Percentiles rank a stretch among this genome's conserved stretches.
Conservation (phyloP, 2,113 vertebrate genomes). For the Etheostoma cragini region DNA sequence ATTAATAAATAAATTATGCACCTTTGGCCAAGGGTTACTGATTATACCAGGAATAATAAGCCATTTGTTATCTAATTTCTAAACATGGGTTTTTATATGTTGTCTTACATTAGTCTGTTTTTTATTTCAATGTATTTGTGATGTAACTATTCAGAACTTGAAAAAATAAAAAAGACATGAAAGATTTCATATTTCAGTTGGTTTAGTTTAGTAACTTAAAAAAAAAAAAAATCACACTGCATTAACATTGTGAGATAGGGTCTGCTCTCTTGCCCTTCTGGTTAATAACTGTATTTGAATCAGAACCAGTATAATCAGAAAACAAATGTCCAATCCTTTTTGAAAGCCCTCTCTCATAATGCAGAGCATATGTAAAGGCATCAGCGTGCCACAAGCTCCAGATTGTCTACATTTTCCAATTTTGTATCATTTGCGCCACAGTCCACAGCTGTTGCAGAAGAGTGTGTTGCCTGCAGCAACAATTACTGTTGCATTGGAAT, state of each 20-base stretch:
- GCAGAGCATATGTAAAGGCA: slow-evolving; percentile 1
- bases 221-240: too few species aligned
- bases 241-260: too few species aligned
- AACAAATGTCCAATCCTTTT: not conserved
- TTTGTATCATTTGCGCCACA: slow-evolving; percentile 48
- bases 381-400: slow-evolving; percentile 5
- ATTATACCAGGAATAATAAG: slow-evolving; percentile 51
- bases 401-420: slow-evolving; percentile 41
- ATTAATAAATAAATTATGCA: slow-evolving; percentile 59
- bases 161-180: not conserved
- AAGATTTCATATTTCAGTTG: not conserved
- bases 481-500: slow-evolving; percentile 47
- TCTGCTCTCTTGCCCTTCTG: too few species aligned
- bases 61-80: slow-evolving; percentile 44
- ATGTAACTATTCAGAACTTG: not conserved
- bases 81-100: slow-evolving; percentile 10
- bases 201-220: too few species aligned
- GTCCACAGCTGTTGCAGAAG: slow-evolving; percentile 54
- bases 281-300: not conserved
- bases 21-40: slow-evolving; percentile 34
- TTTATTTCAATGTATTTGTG: not conserved
- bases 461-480: slow-evolving; percentile 47
- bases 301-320: slow-evolving; percentile 5
- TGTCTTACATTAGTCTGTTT: not conserved
- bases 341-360: slow-evolving; percentile 6